A percentile compares a stretch with the other conserved stretches of the same genome.
Conservation (phyloP, 2,888 invertebrate genomes). For the Crossocerus cetratus region DNA sequence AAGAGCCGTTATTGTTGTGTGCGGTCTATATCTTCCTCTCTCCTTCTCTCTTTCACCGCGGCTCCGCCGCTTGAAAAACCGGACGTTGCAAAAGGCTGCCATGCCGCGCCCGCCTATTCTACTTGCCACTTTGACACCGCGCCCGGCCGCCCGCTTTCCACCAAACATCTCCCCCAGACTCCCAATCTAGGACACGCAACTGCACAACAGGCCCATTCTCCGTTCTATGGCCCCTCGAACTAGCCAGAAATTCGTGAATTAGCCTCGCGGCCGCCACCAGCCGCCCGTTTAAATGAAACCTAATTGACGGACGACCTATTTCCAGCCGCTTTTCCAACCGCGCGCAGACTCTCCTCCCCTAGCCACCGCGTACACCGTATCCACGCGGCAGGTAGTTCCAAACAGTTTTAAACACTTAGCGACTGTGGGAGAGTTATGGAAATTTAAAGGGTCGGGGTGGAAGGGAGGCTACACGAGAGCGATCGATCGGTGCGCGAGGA, state of each 20-base stretch:
- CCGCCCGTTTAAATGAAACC: conserved; percentile 16
- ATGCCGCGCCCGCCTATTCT: background rate
- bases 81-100: conserved; percentile 19
- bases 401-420: no score
- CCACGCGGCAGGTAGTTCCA: no score
- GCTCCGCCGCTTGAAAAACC: conserved; percentile 37
- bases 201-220: background rate
- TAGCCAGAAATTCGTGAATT: background rate
- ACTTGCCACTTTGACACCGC: no score
- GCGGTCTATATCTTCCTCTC: background rate
- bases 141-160: no score
- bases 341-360: background rate
- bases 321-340: conserved; percentile 4
- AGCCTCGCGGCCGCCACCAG: background rate
- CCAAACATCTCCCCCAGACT: background rate
- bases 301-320: conserved; percentile 44
- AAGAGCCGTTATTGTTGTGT: conserved; percentile 46
- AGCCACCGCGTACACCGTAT: background rate
- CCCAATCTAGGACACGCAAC: background rate
- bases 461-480: no score
- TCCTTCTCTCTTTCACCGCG: no score
- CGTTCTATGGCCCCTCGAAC: no score
- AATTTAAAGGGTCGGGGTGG: no score
- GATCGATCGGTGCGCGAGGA: no score
- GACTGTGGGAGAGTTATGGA: no score